These are phyloP conservation scores for Nasonia vitripennis DNA, from an alignment of 1,140 invertebrate genomes.

Conservation along the genomic window DNA sequence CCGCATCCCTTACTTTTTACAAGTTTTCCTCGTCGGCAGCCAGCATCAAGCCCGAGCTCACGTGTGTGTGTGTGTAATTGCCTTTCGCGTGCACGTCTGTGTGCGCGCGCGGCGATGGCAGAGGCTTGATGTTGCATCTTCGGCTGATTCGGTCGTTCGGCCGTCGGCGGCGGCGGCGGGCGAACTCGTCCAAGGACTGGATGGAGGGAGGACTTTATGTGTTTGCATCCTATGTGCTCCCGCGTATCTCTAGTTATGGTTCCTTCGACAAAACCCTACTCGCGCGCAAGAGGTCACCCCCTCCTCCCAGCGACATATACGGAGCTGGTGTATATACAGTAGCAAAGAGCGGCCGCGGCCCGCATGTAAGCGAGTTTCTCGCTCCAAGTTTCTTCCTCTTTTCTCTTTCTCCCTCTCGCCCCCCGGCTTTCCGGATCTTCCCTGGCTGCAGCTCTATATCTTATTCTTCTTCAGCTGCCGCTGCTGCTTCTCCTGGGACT, in stretches of 20 bases:
- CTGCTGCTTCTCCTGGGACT: conserved; percentile 41
- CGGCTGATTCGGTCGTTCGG: conserved; percentile 60
- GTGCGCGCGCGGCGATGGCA: conserved; percentile 31
- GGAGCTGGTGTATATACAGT: neutral
- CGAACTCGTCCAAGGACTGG: conserved; percentile 48
- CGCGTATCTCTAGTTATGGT: conserved; percentile 71
- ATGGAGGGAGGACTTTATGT: conserved; percentile 70
- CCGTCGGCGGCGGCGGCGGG: conserved; percentile 55
- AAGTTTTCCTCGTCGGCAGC: conserved; percentile 13
- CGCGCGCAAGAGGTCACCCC: conserved; percentile 48
- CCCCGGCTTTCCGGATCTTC: neutral
- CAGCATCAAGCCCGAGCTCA: neutral
- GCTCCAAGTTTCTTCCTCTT: conserved; percentile 21
- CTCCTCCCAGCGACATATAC: conserved; percentile 24
- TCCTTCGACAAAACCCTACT: conserved; percentile 65
- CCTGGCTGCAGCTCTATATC: neutral
- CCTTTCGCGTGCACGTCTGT: conserved; percentile 32
- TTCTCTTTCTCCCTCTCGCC: neutral
- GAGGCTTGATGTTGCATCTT: conserved; percentile 58
- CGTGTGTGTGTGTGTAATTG: conserved; percentile 29
- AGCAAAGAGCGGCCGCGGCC: neutral
- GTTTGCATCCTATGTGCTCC: conserved; percentile 72
- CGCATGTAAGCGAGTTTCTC: conserved; percentile 35
- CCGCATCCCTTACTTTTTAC: conserved; percentile 41
- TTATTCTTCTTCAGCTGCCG: neutral